Percentiles rank a stretch among this genome's conserved stretches.
Evolutionary conservation across 2,797 vertebrate genomes (phyloP).

Genomic region (Tragelaphus eurycerus): DNA sequence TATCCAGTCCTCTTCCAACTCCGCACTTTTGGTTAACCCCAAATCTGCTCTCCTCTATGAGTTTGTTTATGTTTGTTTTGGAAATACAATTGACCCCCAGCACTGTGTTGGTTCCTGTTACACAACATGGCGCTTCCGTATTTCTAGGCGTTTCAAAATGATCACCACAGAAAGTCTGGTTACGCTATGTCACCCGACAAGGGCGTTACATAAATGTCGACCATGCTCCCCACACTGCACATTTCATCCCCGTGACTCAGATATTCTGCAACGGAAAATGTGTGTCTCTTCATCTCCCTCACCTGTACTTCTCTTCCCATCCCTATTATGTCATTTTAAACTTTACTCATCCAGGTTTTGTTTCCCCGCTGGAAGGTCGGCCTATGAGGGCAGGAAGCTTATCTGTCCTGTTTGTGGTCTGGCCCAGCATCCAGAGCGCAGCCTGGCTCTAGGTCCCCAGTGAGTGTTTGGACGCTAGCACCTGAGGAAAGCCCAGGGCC

Average conservation of each 20-base stretch:
- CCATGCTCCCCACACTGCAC: not conserved
- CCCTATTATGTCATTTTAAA: not conserved
- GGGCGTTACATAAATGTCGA: not conserved
- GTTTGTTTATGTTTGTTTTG: not conserved
- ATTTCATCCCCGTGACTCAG: not conserved
- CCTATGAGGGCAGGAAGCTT: not conserved
- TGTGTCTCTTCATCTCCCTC: not conserved
- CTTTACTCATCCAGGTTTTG: not conserved
- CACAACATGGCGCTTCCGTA: not conserved
- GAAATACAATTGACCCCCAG: not conserved
- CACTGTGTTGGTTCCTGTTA: not conserved
- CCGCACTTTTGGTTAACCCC: not conserved
- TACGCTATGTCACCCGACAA: not conserved
- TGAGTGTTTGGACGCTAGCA: not conserved
- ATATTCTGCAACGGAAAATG: not conserved
- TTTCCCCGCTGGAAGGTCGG: not conserved
- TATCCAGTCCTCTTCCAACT: no score
- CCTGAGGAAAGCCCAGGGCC: not conserved
- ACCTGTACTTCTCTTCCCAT: not conserved
- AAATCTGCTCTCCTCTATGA: not conserved
- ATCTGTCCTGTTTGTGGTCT: not conserved
- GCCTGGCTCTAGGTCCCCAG: not conserved
- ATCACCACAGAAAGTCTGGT: not conserved
- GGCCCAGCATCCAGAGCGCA: not conserved
- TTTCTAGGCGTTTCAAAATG: not conserved